Percentiles rank a stretch among this genome's conserved stretches.
Conservation (phyloP, 2,888 invertebrate genomes). For the Acanthosepion lycidas region DNA sequence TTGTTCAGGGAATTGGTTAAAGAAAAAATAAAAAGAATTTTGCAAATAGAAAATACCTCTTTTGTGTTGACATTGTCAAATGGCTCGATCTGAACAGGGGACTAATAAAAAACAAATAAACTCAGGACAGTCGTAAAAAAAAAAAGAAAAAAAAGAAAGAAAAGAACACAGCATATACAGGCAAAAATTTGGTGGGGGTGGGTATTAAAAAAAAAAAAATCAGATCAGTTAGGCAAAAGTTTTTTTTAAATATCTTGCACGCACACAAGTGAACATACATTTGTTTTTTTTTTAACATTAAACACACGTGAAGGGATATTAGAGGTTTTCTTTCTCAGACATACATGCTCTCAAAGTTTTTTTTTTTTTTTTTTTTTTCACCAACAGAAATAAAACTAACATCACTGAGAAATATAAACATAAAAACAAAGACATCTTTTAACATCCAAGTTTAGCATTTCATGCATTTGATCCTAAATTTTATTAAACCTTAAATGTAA, state of each 20-base stretch:
- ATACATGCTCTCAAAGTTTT: background rate
- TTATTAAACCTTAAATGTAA: background rate
- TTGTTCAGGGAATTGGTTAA: background rate
- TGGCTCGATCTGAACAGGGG: conserved; percentile 36
- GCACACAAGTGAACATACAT: background rate
- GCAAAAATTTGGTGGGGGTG: background rate
- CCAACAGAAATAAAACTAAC: background rate
- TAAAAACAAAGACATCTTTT: background rate
- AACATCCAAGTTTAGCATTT: background rate
- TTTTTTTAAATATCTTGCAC: background rate
- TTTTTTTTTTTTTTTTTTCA: too few species aligned
- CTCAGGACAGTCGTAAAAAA: background rate
- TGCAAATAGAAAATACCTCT: conserved; percentile 37
- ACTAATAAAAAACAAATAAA: conserved; percentile 42
- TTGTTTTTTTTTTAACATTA: too few species aligned
- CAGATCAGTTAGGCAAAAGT: background rate
- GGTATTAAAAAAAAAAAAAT: background rate
- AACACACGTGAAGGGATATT: background rate
- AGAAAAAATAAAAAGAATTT: background rate
- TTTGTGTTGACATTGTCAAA: background rate
- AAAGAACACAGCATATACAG: background rate
- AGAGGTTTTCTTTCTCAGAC: too few species aligned
- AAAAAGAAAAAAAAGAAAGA: too few species aligned
- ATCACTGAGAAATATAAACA: background rate
- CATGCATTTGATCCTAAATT: background rate